Percentiles rank a stretch among this genome's conserved stretches.
Conservation (phyloP, 2,113 vertebrate species). For the Galbula dea region DNA sequence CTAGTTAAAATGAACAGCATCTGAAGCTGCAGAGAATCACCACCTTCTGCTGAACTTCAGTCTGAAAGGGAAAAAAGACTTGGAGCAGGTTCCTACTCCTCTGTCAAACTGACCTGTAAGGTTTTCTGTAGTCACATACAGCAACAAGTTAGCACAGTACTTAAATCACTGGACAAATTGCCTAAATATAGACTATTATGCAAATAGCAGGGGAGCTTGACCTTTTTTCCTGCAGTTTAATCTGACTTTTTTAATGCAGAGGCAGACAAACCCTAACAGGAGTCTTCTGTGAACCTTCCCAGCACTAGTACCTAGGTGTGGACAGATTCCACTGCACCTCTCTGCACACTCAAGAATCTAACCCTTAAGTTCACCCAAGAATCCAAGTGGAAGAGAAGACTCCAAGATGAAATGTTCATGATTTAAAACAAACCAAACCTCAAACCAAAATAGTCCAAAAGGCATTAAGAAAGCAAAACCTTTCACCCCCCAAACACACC, state of each 20-base stretch:
- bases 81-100: background rate
- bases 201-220: background rate
- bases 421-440: background rate
- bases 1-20: background rate
- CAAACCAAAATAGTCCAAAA: background rate
- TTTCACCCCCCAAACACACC: background rate
- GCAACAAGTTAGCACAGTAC: background rate
- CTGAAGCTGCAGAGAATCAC: background rate
- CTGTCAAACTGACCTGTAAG: background rate
- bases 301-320: rapidly evolving
- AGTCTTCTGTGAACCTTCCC: rapidly evolving
- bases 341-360: background rate
- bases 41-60: background rate
- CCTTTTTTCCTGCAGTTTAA: too few species aligned
- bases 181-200: background rate
- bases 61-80: background rate
- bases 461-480: background rate
- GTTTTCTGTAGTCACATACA: background rate
- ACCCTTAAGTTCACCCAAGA: background rate
- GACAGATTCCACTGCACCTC: background rate
- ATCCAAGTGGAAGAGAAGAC: background rate
- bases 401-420: background rate
- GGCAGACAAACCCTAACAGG: background rate
- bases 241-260: background rate
- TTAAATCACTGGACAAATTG: background rate